Conservation (phyloP, 2,888 invertebrate genomes). For the Cybosia mesomella region DNA sequence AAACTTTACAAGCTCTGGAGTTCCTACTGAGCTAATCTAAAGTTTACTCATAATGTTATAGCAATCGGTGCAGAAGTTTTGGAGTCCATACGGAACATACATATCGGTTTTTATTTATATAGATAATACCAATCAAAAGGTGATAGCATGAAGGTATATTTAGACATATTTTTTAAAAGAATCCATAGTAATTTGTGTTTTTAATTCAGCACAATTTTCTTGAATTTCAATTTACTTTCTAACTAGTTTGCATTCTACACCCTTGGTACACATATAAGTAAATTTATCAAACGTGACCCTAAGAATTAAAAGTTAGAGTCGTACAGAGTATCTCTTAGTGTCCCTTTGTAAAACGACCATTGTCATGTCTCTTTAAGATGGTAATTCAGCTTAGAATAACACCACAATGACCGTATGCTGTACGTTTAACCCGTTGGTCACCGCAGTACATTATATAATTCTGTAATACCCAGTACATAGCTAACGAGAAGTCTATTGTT, state of each 20-base stretch:
- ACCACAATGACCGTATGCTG: slow-evolving; percentile 53
- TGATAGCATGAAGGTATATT: too few relatives aligned
- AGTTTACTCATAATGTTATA: not conserved
- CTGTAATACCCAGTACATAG: slow-evolving; percentile 21
- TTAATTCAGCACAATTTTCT: not conserved
- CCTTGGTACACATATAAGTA: slow-evolving; percentile 23
- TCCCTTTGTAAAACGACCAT: slow-evolving; percentile 59
- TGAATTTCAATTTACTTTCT: not conserved
- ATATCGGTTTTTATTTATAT: too few relatives aligned
- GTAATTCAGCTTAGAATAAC: slow-evolving; percentile 68
- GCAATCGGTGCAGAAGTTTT: not conserved
- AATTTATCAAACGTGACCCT: slow-evolving; percentile 34
- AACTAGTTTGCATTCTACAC: slow-evolving; percentile 14
- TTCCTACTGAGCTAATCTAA: too few relatives aligned
- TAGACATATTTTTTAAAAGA: not conserved
- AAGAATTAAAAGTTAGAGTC: slow-evolving; percentile 37
- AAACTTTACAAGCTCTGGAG: too few relatives aligned
- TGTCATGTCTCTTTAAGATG: slow-evolving; percentile 71
- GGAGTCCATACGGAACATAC: not conserved
- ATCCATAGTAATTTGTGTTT: not conserved
- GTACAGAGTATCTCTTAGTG: slow-evolving; percentile 56
- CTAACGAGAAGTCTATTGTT: slow-evolving; percentile 13
- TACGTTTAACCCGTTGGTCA: slow-evolving; percentile 45
- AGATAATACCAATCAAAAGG: too few relatives aligned
- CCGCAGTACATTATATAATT: slow-evolving; percentile 32